A percentile compares a stretch with the other conserved stretches of the same genome.
Evolutionary conservation across 2,888 invertebrate genomes (phyloP).

Genomic region (Ectropis crepuscularia): DNA sequence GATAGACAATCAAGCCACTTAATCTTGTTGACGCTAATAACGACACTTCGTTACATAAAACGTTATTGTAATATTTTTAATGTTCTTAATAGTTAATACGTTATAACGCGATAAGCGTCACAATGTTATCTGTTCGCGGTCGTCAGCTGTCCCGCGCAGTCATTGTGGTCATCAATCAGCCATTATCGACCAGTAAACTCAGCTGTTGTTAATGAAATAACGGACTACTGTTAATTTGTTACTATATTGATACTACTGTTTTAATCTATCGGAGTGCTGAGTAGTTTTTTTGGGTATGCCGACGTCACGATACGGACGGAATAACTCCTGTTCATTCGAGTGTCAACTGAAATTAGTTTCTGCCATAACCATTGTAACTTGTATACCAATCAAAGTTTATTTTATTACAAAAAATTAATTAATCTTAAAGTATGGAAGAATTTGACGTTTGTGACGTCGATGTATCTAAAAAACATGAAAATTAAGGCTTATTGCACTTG

Average conservation of each 20-base stretch:
- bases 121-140: slow-evolving; percentile 25
- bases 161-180: slow-evolving; percentile 39
- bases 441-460: too few species aligned
- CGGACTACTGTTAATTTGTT: slow-evolving; percentile 7
- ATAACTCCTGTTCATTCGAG: too few species aligned
- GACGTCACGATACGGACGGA: too few species aligned
- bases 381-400: too few species aligned
- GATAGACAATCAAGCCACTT: too few species aligned
- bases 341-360: too few species aligned
- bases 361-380: too few species aligned
- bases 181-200: slow-evolving; percentile 39
- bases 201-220: slow-evolving; percentile 31
- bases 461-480: too few species aligned
- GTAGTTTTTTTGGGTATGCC: too few species aligned
- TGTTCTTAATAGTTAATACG: slow-evolving; percentile 1
- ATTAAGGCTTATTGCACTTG: too few species aligned
- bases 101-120: slow-evolving; percentile 24
- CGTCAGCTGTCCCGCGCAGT: slow-evolving; percentile 33
- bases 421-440: too few species aligned
- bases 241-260: slow-evolving; percentile 1
- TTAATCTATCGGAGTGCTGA: not conserved
- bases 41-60: not conserved
- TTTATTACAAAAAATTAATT: too few species aligned
- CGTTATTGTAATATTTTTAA: not conserved
- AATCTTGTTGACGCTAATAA: not conserved